Evolutionary conservation across 2,888 invertebrate genomes (phyloP), one percentile per base, ranked within the genome.

Genomic region (Theretra japonica): DNA sequence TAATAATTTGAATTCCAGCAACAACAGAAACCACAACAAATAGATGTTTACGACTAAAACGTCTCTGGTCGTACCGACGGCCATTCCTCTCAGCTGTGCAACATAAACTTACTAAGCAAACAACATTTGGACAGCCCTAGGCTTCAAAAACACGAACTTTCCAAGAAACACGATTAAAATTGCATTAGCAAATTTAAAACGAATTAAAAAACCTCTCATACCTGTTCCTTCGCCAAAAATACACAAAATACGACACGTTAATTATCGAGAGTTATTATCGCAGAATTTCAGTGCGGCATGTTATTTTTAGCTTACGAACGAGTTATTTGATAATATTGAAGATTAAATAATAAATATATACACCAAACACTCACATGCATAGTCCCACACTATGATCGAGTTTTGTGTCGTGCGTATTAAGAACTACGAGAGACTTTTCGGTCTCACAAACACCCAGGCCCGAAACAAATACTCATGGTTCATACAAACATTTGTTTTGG

Each of bases 161-260:
- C 48, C 21, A 23, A 33, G 60, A 48, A 65, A 23, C 48, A 1
- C 65, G 65, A 23, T 65, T 48, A 48, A 65, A 65, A 48, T 48
- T 65, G 23, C 65, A 65, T 65, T 65, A 65, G 23, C 41, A 53
- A 53, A 53, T 65, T 62, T 62, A 17, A 62, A 62, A 33, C 11
- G 62, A 21, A 15, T 48, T 48, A 48, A 41, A 65, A 62, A 41
- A 62, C 41, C 23, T 60, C 11, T 11, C 6, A 60, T 60, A 65
- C 65, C 48, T 17, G 65, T 65, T 41, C 30, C 21, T 41, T 65
- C 6, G 23, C 23, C 41, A 65, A 48, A 48, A 48, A 4, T 23
- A 6, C 6, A n/a, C 65, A 65, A 23, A 65, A 65, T 15, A 41
- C 11, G 53, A 53, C 4, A n/a, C 21, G 48, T 65, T 23, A 25